A percentile compares a stretch with the other conserved stretches of the same genome.
phyloP scores from a whole-genome alignment of 2,888 invertebrate species.

The Atrina japonica region DNA sequence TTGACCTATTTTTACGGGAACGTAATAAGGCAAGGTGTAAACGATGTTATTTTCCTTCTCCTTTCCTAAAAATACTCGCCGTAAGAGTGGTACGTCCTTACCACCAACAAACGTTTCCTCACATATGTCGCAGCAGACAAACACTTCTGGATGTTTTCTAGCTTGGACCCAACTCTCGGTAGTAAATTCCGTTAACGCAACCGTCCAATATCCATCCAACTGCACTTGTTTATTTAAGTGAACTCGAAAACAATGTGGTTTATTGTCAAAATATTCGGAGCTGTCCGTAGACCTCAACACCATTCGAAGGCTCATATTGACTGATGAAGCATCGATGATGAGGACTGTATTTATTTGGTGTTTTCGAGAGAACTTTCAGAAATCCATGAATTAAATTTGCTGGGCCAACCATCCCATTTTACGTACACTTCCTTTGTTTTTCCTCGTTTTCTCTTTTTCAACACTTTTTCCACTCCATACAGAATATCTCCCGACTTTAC shows the following conservation, averaged over 20 bases:
- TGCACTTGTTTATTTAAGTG: slow-evolving; percentile 16
- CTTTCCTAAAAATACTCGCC: slow-evolving; percentile 26
- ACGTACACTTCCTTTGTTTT: slow-evolving; percentile 21
- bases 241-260: slow-evolving; percentile 8
- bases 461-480: slow-evolving; percentile 28
- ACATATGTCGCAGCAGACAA: slow-evolving; percentile 18
- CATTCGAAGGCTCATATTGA: slow-evolving; percentile 35
- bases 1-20: slow-evolving; percentile 30
- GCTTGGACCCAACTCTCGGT: slow-evolving; percentile 3
- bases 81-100: slow-evolving; percentile 23
- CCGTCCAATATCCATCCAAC: slow-evolving; percentile 23
- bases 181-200: slow-evolving; percentile 28
- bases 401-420: slow-evolving; percentile 30
- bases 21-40: slow-evolving; percentile 24
- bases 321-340: not conserved
- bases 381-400: slow-evolving; percentile 37
- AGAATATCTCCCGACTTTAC: too few relatives aligned
- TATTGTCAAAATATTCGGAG: slow-evolving; percentile 19
- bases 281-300: slow-evolving; percentile 28
- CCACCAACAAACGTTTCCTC: slow-evolving; percentile 33
- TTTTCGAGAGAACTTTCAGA: slow-evolving; percentile 12
- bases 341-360: slow-evolving; percentile 15
- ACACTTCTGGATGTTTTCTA: slow-evolving; percentile 10
- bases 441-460: slow-evolving; percentile 11
- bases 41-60: slow-evolving; percentile 15